A percentile compares a stretch with the other conserved stretches of the same genome.
phyloP scores from a whole-genome alignment of 2,113 vertebrate genomes.

The Isurus oxyrinchus region DNA sequence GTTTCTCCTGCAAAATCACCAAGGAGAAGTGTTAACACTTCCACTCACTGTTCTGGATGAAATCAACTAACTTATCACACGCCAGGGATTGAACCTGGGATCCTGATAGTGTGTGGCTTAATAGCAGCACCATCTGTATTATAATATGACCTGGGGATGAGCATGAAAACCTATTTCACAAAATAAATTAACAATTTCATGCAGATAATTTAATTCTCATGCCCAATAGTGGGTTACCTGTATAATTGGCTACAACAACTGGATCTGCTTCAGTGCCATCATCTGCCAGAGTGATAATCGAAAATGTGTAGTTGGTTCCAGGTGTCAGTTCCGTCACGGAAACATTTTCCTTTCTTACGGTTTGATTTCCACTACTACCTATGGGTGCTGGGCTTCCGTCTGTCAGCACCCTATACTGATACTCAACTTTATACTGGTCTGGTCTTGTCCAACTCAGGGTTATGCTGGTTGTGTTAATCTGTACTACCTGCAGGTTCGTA shows the following conservation, averaged over 20 bases:
- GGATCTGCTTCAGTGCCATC: constrained; percentile 41
- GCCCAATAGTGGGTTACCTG: background rate
- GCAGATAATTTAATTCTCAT: background rate
- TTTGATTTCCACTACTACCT: background rate
- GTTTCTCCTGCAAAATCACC: background rate
- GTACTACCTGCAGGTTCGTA: background rate
- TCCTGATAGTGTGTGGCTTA: background rate
- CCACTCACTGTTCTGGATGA: background rate
- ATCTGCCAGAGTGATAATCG: constrained; percentile 50
- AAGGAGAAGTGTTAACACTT: background rate
- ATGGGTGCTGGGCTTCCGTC: background rate
- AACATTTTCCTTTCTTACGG: accelerated
- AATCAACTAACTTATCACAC: background rate
- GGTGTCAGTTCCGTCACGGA: constrained; percentile 44
- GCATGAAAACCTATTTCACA: background rate
- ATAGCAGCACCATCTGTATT: background rate
- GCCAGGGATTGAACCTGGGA: background rate
- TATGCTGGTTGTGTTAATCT: constrained; percentile 30
- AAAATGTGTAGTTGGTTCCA: constrained; percentile 52
- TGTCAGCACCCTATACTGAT: constrained; percentile 39
- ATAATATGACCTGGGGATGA: background rate
- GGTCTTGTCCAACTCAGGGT: constrained; percentile 48
- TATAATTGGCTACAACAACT: background rate
- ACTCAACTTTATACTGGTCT: constrained; percentile 40
- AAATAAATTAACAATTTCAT: background rate